A percentile compares a stretch with the other conserved stretches of the same genome.
phyloP scores from a whole-genome alignment of 2,888 invertebrate genomes.

The Zootermopsis nevadensis region DNA sequence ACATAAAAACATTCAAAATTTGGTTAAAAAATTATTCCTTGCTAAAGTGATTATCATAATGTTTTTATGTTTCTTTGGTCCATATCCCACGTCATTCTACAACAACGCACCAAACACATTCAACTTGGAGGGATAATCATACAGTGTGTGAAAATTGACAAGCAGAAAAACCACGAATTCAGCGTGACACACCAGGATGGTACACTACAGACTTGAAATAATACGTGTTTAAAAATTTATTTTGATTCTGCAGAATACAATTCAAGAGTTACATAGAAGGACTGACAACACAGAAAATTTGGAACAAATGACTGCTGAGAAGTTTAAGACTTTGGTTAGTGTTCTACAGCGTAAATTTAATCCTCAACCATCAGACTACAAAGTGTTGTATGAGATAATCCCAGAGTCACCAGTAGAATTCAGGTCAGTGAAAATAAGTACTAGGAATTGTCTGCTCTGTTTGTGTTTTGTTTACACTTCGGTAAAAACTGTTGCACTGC shows the following conservation, averaged over 20 bases:
- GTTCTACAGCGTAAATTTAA: conserved; percentile 52
- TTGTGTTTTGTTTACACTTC: background rate
- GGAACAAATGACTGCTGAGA: conserved; percentile 50
- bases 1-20: no score
- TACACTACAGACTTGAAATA: no score
- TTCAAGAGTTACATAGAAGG: background rate
- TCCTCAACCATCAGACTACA: conserved; percentile 12
- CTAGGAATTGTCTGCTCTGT: background rate
- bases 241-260: background rate
- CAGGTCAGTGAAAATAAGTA: conserved; percentile 27
- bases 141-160: no score
- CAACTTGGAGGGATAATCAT: no score
- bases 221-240: no score
- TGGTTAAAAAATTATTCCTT: no score
- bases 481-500: background rate
- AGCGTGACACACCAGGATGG: no score
- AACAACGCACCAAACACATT: no score
- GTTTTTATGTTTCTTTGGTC: no score
- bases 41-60: no score
- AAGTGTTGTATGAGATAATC: conserved; percentile 42
- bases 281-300: conserved; percentile 47
- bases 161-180: no score
- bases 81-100: no score
- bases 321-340: conserved; percentile 53
- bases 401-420: conserved; percentile 57